Base-by-base conservation (phyloP, 2,113 vertebrate species). In the Penelope pileata region DNA sequence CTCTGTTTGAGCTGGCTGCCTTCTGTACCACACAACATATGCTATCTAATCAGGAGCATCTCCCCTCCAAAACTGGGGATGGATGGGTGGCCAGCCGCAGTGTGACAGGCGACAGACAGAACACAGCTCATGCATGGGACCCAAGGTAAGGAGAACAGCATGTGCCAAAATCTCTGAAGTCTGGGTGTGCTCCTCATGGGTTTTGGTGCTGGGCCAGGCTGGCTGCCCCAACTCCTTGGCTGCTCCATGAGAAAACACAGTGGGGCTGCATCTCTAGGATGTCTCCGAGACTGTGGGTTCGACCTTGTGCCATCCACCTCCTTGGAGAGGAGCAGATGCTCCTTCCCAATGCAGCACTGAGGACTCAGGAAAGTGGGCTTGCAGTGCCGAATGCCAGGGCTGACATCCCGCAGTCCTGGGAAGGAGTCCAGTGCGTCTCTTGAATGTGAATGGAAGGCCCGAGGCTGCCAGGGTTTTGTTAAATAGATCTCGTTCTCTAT, bases 401-500 rank as follows among this genome's bases (percentile, higher is more conserved):
- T 84, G 78, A 80, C 78, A 90, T 95, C 81, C 63, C 13, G 34
- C 30, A 85, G 59, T 42, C 60, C 40, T 83, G 50, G 88, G 76
- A 96, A 90, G 56, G 68, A 90, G 63, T 73, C 73, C 84, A 95
- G 66, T 11, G 42, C 3, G 0, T 80, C 75, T 91, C 73, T 51
- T 54, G 43, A 84, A 88, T 88, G 47, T 75, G 82, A 91, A 90
- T 91, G 80, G 87, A 78, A 84, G 64, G 48, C 43, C 60, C 12
- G 45, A 72, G 47, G 69, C 82, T 26, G 56, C 69, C 81, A 92
- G 76, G 47, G 80, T 86, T 11, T 30, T 80, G 93, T 77, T 95
- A 87, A 90, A 75, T 42, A 91, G 85, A 72, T 75, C 76, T 92
- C 66, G 84, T 88, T 79, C 63, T 92, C 82, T 59, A 72, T 83